phyloP scores from a whole-genome alignment of 2,888 invertebrate genomes.

The Drosophila rellima region DNA sequence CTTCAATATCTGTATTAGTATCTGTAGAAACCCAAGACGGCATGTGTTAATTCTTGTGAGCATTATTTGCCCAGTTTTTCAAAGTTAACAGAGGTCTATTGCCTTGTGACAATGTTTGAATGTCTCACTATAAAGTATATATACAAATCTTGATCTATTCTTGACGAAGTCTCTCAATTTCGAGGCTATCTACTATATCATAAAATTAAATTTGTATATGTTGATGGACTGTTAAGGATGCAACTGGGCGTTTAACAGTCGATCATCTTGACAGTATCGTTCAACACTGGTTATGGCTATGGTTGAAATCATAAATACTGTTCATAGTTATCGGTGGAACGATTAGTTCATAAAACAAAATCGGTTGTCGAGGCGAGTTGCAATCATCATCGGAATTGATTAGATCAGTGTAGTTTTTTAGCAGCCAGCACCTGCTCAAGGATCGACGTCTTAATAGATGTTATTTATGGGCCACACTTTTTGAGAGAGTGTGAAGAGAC shows the following conservation, averaged over 20 bases:
- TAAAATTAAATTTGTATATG: too few species aligned
- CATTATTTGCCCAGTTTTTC: not conserved
- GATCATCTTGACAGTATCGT: not conserved
- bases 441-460: not conserved
- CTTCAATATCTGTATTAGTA: not conserved
- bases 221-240: too few species aligned
- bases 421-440: constrained; percentile 1
- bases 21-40: constrained; percentile 1
- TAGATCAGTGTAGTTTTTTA: constrained; percentile 3
- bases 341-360: constrained; percentile 65
- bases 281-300: too few species aligned
- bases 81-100: too few species aligned
- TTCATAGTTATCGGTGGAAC: constrained; percentile 54
- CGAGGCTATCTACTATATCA: too few species aligned
- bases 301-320: constrained; percentile 41
- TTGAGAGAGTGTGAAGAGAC: not conserved
- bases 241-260: not conserved
- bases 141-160: too few species aligned
- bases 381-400: constrained; percentile 21
- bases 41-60: constrained; percentile 20
- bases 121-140: too few species aligned
- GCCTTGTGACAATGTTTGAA: too few species aligned
- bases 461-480: constrained; percentile 14
- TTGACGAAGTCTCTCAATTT: too few species aligned
- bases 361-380: constrained; percentile 26